phyloP scores from a whole-genome alignment of 2,888 invertebrate species.

The Elegia similella region DNA sequence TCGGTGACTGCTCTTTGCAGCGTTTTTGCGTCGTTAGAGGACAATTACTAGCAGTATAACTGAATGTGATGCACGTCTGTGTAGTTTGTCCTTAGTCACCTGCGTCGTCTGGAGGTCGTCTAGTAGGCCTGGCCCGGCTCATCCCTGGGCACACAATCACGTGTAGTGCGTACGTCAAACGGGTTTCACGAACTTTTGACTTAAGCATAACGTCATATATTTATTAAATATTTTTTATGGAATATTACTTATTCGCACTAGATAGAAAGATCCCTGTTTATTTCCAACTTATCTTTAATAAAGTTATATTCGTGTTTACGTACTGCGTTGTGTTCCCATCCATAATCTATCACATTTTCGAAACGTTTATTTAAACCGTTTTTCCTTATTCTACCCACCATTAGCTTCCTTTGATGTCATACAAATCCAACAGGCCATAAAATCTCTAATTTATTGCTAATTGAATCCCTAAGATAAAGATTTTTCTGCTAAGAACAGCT shows the following conservation, averaged over 20 bases:
- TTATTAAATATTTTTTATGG: too few species aligned
- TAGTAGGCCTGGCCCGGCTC: slow-evolving; percentile 43
- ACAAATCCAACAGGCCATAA: neutral
- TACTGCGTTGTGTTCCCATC: neutral
- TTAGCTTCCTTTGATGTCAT: neutral
- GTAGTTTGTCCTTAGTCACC: slow-evolving; percentile 51
- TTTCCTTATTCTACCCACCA: neutral
- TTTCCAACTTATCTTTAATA: too few species aligned
- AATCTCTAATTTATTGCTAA: slow-evolving; percentile 7
- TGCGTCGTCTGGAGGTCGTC: slow-evolving; percentile 69
- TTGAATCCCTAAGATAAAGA: neutral
- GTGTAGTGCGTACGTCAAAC: slow-evolving; percentile 36
- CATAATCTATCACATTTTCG: neutral
- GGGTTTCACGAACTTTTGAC: slow-evolving; percentile 20
- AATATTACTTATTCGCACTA: neutral
- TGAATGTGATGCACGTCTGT: slow-evolving; percentile 42
- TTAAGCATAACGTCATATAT: neutral
- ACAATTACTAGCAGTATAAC: slow-evolving; percentile 46
- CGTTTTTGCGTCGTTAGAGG: slow-evolving; percentile 49
- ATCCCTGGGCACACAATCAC: slow-evolving; percentile 55
- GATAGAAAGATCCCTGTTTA: too few species aligned
- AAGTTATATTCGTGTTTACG: neutral
- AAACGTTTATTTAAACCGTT: neutral
- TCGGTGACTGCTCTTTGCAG: slow-evolving; percentile 37
- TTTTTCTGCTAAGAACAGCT: slow-evolving; percentile 8